Percentiles rank a stretch among this genome's conserved stretches.
Evolutionary conservation across 1,140 invertebrate species (phyloP).

Genomic region (Eumeta japonica): DNA sequence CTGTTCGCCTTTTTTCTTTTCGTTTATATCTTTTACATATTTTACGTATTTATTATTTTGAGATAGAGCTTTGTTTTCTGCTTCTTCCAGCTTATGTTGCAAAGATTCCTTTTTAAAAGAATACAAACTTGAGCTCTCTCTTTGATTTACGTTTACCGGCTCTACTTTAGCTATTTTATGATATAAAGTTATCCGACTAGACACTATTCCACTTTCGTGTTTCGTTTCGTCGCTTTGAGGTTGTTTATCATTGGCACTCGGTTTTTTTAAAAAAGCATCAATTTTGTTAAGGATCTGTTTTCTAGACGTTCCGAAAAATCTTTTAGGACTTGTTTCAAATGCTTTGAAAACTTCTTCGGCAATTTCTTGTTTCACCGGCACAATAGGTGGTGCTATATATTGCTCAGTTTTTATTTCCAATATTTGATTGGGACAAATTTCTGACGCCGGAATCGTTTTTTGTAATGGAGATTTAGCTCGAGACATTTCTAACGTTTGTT

Average conservation of each 20-base stretch:
- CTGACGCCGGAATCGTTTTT: not conserved
- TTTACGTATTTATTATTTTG: not conserved
- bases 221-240: conserved; percentile 14
- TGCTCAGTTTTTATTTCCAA: not conserved
- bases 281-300: conserved; percentile 49
- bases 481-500: conserved; percentile 10
- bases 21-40: not conserved
- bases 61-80: not conserved
- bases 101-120: not conserved
- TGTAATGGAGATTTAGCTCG: conserved; percentile 10
- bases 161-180: conserved; percentile 40
- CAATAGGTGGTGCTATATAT: conserved; percentile 1
- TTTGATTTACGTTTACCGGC: conserved; percentile 22
- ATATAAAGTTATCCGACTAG: conserved; percentile 48
- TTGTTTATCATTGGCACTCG: conserved; percentile 17
- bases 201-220: conserved; percentile 42
- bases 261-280: conserved; percentile 41
- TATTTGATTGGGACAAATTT: not conserved
- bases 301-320: conserved; percentile 48
- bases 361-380: conserved; percentile 34
- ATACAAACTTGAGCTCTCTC: conserved; percentile 15
- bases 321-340: conserved; percentile 51
- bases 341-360: conserved; percentile 50
- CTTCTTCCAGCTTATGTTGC: not conserved
- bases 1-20: not conserved